Evolutionary conservation across 92 coral and sea anemone genomes (phyloP), one percentile per base, ranked within the genome.

Genomic region (Zoanthus sansibaricus): DNA sequence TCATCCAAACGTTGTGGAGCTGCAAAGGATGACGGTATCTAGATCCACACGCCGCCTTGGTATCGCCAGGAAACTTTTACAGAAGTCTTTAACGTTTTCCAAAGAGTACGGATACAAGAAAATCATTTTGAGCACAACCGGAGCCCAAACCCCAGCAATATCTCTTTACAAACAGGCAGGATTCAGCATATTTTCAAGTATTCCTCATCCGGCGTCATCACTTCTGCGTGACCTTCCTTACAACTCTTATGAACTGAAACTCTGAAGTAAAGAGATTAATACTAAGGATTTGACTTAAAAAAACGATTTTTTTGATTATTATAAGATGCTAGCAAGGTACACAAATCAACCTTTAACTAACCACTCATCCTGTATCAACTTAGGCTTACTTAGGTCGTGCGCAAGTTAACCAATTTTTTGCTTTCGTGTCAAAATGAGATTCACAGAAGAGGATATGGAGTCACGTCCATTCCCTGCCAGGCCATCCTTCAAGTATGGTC

Each of bases 1-100:
- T 75, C 83, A 87, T 33, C 78, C 90, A 16, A 96, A 93, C 30
- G 92, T 91, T 16, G 93, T 87, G 21, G 98, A 95, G 46, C 61
- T 95, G 42, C 96, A 95, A 56, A 74, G 98, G 32, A 93, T 95
- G 98, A 91, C 96, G 6, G 98, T 95, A 5, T 95, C 94, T 13
- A 82, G 77, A 5, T 17, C 89, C 31, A 82, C 91, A 10, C 90
- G 96, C 33, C 82, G 96, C 72, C 91, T 83, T 84, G 98, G 98
- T 20, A 95, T 95, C 15, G 98, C 94, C 10, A 89, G 85, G 46
- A 83, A 83, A 82, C 93, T 95, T 71, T 66, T 92, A 11, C 86
- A 89, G 52, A 88, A 89, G 75, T 88, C 88, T 17, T 82, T 95
- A 49, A 72, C 79, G 25, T 86, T 89, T 76, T 94, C 98, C 45